Base-by-base conservation (phyloP, 2,797 vertebrate species). In the Phaenicophaeus curvirostris region DNA sequence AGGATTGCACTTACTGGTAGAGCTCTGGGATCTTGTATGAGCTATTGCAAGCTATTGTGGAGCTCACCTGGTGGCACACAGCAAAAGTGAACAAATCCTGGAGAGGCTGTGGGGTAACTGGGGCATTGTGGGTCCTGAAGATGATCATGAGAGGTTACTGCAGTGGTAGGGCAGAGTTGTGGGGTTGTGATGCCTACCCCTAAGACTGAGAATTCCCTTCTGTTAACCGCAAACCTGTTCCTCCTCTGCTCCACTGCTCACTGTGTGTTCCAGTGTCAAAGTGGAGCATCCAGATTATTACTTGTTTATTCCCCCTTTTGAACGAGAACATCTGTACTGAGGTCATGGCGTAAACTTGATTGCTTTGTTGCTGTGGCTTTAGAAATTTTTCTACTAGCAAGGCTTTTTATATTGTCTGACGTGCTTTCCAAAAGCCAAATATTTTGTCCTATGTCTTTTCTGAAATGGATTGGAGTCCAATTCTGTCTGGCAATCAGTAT, bases 31-130 rank as follows among this genome's bases (percentile, higher is more conserved):
- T 66, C 30, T 69, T 37, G n/a, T 48, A 23, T 41, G 48, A 42
- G 17, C 42, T 46, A 0, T 7, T 77, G 57, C 16, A 71, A 54
- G 61, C 35, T 5, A 0, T 25, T 0, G 0, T 57, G 72, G 50
- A 53, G 24, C 65, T 80, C 25, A 12, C 15, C 39, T 65, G 44
- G 27, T 13, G 28, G 51, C 59, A 28, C 25, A 3, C 28, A 27
- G 48, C 35, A 37, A 8, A 41, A 68, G 48, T 1, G 9, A 25
- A 25, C 21, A 53, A 27, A 24, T 11, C 11, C 13, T 55, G 62
- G 27, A 42, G 62, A 50, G 39, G 17, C 57, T 33, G 15, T 53
- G 58, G 28, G 21, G 5, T 54, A 13, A 24, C n/a, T 55, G 73
- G 37, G 35, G 61, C 57, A 61, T n/a, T 83, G 28, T 54, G 27